Base-by-base conservation (phyloP, 2,888 invertebrate genomes). In the Limnephilus rhombicus region DNA sequence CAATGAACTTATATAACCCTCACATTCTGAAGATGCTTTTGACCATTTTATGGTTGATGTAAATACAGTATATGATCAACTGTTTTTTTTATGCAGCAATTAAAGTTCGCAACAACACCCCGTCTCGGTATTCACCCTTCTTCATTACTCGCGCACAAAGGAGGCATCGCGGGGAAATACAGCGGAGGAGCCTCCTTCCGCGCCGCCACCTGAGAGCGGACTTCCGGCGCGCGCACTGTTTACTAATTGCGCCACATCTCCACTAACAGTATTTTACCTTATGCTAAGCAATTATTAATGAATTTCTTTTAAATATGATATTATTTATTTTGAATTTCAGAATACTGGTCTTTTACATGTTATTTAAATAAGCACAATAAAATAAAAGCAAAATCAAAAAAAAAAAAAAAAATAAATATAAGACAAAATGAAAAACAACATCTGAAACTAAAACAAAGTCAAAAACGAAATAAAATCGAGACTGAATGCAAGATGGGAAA, bases 191-290 rank as follows among this genome's bases (percentile, higher is more conserved):
- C 34, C 37, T 91, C 31, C 90, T 88, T 90, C 92, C 90, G 81
- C 68, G 37, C 91, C 83, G 89, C 89, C 89, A 92, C 92, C 91
- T 92, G 92, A 89, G 89, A 89, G 80, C 93, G 93, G 92, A 93
- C 89, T 85, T 93, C 93, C 93, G 92, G 88, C 89, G 45, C 91
- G 87, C 86, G 92, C 92, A 90, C 86, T 92, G 92, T 92, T 93
- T 92, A 93, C 93, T 93, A 93, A 93, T 92, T 93, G 92, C 92
- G 86, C 92, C 91, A 80, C 91, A 68, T 82, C 37, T 85, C 68
- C 45, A 83, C 89, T 34, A 68, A 68, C 68, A 24, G 68, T 68
- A 68, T 68, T 68, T 4, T 24, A 68, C 68, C 5, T 68, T 24
- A n/a, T 24, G 3, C 24, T 9, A 9, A 68, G 9, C 24, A 68